These are phyloP conservation scores for Megalops cyprinoides DNA, from an alignment of 2,797 vertebrate species.

Conservation along the genomic window DNA sequence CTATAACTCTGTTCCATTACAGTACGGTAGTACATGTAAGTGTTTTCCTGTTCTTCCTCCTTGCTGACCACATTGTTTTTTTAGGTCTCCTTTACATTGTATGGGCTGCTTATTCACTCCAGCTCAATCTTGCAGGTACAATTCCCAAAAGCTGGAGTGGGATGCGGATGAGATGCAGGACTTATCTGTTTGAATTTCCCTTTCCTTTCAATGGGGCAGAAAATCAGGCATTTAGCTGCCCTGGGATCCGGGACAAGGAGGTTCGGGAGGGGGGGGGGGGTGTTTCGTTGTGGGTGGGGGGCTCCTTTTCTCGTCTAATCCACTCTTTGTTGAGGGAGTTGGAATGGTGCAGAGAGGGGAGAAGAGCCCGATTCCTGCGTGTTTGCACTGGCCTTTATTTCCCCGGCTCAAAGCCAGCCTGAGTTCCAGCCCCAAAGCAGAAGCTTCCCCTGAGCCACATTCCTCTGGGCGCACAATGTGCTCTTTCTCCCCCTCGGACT, in stretches of 20 bases:
- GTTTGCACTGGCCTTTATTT: slow-evolving; percentile 27
- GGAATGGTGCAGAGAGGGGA: slow-evolving; percentile 27
- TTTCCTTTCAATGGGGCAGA: slow-evolving; percentile 73
- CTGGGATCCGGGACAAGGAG: neutral
- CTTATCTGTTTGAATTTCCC: slow-evolving; percentile 52
- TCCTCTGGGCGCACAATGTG: slow-evolving; percentile 17
- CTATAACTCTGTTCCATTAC: no score
- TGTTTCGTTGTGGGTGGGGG: slow-evolving; percentile 61
- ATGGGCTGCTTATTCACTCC: no score
- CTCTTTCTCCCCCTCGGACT: neutral
- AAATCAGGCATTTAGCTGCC: slow-evolving; percentile 72
- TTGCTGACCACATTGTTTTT: no score
- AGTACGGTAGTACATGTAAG: no score
- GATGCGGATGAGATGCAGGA: neutral
- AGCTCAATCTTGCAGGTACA: neutral
- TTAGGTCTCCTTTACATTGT: no score
- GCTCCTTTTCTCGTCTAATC: slow-evolving; percentile 74
- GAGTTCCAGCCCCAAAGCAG: slow-evolving; percentile 1
- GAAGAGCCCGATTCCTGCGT: slow-evolving; percentile 5
- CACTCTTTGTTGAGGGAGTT: slow-evolving; percentile 63
- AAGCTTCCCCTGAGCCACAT: slow-evolving; percentile 21
- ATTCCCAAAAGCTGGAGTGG: neutral
- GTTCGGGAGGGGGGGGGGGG: slow-evolving; percentile 49
- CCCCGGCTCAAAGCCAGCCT: slow-evolving; percentile 18
- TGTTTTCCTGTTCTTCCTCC: no score